Percentiles rank a stretch among this genome's conserved stretches.
Conservation (phyloP, 2,113 vertebrate genomes). For the Siphamia tubifer region DNA sequence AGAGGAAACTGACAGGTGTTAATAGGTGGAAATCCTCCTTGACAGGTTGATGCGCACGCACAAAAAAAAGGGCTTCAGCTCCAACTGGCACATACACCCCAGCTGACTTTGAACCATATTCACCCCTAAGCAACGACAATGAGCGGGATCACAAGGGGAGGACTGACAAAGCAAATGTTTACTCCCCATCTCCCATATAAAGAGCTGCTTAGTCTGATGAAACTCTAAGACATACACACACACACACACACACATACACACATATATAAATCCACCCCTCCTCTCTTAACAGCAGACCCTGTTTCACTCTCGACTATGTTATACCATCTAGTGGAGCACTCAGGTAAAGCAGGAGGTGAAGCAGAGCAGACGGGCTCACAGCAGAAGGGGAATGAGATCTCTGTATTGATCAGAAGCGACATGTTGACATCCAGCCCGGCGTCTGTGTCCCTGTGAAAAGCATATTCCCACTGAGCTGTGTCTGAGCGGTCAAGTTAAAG, state of each 20-base stretch:
- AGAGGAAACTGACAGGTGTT: constrained; percentile 1
- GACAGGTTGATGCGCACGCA: constrained; percentile 9
- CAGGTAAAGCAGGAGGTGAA: constrained; percentile 46
- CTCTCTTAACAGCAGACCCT: neutral
- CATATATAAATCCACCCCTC: neutral
- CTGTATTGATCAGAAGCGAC: neutral
- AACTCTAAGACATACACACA: constrained; percentile 27
- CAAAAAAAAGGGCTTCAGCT: neutral
- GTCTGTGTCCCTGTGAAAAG: neutral
- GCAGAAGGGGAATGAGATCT: neutral
- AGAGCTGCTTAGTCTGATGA: constrained; percentile 47
- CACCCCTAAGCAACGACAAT: constrained; percentile 20
- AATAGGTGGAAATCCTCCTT: neutral
- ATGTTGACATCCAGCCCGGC: neutral
- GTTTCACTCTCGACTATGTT: constrained; percentile 59
- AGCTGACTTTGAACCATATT: constrained; percentile 23
- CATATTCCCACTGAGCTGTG: neutral
- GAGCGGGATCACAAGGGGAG: constrained; percentile 16
- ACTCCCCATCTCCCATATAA: constrained; percentile 13
- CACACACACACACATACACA: neutral
- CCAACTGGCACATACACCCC: neutral
- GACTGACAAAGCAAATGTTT: constrained; percentile 48
- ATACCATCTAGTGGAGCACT: constrained; percentile 78
- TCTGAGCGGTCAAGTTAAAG: neutral
- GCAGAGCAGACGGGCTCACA: neutral